Base-by-base conservation (phyloP, 1,140 invertebrate species). In the Lordiphosa mommai region DNA sequence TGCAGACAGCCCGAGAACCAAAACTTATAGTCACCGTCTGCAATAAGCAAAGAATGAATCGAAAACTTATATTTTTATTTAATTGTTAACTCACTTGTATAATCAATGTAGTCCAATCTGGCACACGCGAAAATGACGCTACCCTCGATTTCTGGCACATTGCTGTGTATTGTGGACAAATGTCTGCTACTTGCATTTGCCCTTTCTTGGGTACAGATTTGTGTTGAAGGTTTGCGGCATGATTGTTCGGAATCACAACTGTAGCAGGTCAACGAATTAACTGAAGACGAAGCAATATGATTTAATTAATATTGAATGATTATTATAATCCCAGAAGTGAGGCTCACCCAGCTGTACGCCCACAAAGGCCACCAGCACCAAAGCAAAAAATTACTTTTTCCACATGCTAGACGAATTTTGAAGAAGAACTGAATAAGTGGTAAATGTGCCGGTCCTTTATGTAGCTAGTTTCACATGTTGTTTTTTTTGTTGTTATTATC, bases 331-430 rank as follows among this genome's bases (percentile, higher is more conserved):
- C 8, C 1, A 4, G 14, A 16, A n/a, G 4, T 36, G 0, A 5
- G 23, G 27, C 50, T 72, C 32, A 80, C 74, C 74, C 0, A 82
- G 49, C 34, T 74, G 76, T 3, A 70, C 13, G 13, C 41, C 47
- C 4, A 46, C 44, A 40, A 73, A 55, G 14, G 59, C 64, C 23
- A 70, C 52, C 30, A 80, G 49, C 30, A 74, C 70, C 17, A 56
- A 8, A 34, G 32, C 23, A 33, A 70, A 41, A 50, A 43, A 56
- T 4, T 66, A 20, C 49, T 74, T 74, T 37, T 33, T 70, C 56
- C 52, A 74, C 70, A 80, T 74, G n/a, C 13, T 38, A 1, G 2
- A 43, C 13, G 27, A 48, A 14, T 8, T 37, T 6, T 27, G 1
- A 17, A 30, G 32, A 4, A 6, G 27, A 40, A 77, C 53, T 72